Conservation (phyloP, 23 tunicate species). For the Halocynthia aurantium region DNA sequence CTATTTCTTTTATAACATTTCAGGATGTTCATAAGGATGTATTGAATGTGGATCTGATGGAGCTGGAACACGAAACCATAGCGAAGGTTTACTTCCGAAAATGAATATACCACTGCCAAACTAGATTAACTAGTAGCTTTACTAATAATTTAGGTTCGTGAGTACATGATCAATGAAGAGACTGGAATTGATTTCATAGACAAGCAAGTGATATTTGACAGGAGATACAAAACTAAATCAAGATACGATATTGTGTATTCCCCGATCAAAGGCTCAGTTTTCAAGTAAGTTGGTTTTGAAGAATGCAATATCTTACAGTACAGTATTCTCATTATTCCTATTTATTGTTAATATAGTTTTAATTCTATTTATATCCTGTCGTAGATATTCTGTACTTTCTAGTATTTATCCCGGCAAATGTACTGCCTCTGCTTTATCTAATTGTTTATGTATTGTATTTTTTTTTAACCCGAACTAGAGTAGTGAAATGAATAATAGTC, state of each 20-base stretch:
- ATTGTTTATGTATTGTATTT: too few species aligned
- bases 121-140: background rate
- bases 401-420: too few species aligned
- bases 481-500: too few species aligned
- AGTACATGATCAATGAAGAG: slow-evolving; percentile 30
- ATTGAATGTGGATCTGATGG: slow-evolving; percentile 8
- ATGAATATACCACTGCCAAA: background rate
- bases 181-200: background rate
- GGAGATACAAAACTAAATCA: slow-evolving; percentile 21
- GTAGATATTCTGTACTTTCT: too few species aligned
- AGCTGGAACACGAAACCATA: slow-evolving; percentile 7
- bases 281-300: slow-evolving; percentile 23
- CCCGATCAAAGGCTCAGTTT: slow-evolving; percentile 27
- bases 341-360: too few species aligned
- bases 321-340: too few species aligned
- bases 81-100: background rate
- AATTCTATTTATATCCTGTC: too few species aligned
- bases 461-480: too few species aligned
- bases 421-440: too few species aligned
- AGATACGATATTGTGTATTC: slow-evolving; percentile 23
- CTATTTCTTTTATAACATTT: too few species aligned
- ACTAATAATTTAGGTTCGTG: slow-evolving; percentile 21
- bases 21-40: slow-evolving; percentile 17
- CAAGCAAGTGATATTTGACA: slow-evolving; percentile 25
- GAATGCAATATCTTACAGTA: too few species aligned